Conservation (phyloP, 2,797 vertebrate species). For the Crocodylus rhombifer region DNA sequence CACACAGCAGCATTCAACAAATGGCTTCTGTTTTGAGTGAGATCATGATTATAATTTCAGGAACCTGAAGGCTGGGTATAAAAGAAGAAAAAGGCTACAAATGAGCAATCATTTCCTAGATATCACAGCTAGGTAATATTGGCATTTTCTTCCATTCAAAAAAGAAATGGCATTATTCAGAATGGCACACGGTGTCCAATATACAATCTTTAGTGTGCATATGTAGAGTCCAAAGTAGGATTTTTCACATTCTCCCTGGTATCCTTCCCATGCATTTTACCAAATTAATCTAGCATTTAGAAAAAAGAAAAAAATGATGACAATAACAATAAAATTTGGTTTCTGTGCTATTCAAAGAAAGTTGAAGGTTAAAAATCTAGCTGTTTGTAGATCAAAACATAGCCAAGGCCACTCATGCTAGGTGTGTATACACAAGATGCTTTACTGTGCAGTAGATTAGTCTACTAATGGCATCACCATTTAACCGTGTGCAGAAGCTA, state of each 20-base stretch:
- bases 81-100: not conserved
- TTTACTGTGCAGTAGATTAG: too few relatives aligned
- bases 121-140: not conserved
- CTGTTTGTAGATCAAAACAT: not conserved
- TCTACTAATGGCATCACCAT: too few relatives aligned
- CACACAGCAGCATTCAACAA: not conserved
- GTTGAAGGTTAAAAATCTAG: not conserved
- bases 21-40: not conserved
- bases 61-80: not conserved
- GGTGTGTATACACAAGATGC: not conserved
- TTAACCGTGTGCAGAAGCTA: too few relatives aligned
- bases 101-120: not conserved
- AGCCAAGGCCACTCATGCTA: not conserved
- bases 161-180: constrained; percentile 11
- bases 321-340: not conserved
- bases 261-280: not conserved
- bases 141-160: not conserved
- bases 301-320: not conserved
- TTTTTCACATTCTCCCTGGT: constrained; percentile 7
- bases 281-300: not conserved
- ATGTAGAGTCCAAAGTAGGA: not conserved
- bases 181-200: not conserved
- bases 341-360: not conserved
- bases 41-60: not conserved
- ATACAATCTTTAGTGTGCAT: not conserved